Evolutionary conservation across 2,113 vertebrate genomes (phyloP), one percentile per base, ranked within the genome.

Genomic region (Empidonax alnorum): DNA sequence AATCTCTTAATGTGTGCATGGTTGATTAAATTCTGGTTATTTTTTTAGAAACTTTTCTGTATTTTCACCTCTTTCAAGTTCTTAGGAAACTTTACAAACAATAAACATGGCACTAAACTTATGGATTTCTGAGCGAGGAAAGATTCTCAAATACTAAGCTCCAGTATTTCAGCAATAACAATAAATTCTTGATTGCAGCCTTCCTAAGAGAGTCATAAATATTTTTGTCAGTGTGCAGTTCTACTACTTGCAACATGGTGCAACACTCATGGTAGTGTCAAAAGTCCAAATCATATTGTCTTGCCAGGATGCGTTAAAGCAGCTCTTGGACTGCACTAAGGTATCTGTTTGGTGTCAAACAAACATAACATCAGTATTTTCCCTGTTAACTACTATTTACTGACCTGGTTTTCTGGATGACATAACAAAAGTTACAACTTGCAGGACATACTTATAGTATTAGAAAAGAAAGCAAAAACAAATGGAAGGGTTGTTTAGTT

Each of bases 161-260:
- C 71, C 63, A 63, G 18, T 49, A 46, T 91, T 89, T 76, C 71
- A 79, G 22, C 78, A 87, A 63, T 9, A 90, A 37, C 31, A 89
- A 50, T 44, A 75, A 39, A 72, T 42, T 78, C 37, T 31, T 68
- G 23, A 56, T 52, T 72, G 20, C 69, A 87, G 27, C 12, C 37
- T 83, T 93, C 92, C 82, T 85, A 56, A 35, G 73, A 75, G 81
- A 59, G n/a, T 49, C 41, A 17, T 94, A 79, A 87, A 89, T 72
- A 56, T 14, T 89, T 96, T 63, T 68, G 23, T 65, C 52, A 78
- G 35, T 49, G 14, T 72, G 49, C 52, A 63, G 39, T 52, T 93
- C 62, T 65, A 56, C 35, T 52, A 37, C 76, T 94, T 93, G 44
- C 67, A 94, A 73, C 21, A 25, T 33, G 23, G 67, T 24, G 11